Evolutionary conservation across 2,888 invertebrate species (phyloP).

Genomic region (Ellobium chinense): DNA sequence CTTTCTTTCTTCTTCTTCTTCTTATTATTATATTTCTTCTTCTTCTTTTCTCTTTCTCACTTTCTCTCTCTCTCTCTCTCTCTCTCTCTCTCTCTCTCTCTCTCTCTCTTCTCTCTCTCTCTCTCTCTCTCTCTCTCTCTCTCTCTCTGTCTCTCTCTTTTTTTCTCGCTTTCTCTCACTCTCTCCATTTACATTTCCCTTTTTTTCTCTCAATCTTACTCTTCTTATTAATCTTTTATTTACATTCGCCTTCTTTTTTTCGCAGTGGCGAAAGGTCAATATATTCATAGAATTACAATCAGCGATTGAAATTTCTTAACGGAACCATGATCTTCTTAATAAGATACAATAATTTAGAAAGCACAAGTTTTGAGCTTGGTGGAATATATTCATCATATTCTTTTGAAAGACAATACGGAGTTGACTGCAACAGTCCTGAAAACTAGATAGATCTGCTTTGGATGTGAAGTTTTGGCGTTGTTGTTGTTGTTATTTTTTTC

Average conservation of each 20-base stretch:
- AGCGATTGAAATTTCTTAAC: no score
- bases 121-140: not conserved
- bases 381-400: no score
- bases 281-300: no score
- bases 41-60: not conserved
- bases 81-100: not conserved
- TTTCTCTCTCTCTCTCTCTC: not conserved
- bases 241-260: not conserved
- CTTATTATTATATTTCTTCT: not conserved
- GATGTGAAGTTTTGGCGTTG: no score
- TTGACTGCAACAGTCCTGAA: no score
- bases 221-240: conserved; percentile 2
- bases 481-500: no score
- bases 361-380: no score
- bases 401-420: no score
- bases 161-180: not conserved
- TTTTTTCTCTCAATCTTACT: conserved; percentile 21
- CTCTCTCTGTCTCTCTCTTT: not conserved
- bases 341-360: no score
- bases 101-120: not conserved
- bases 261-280: no score
- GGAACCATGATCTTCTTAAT: no score
- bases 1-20: not conserved
- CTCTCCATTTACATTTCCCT: not conserved
- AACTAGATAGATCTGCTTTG: no score